A percentile compares a stretch with the other conserved stretches of the same genome.
phyloP scores from a whole-genome alignment of 2,797 vertebrate genomes.

The Capromys pilorides region DNA sequence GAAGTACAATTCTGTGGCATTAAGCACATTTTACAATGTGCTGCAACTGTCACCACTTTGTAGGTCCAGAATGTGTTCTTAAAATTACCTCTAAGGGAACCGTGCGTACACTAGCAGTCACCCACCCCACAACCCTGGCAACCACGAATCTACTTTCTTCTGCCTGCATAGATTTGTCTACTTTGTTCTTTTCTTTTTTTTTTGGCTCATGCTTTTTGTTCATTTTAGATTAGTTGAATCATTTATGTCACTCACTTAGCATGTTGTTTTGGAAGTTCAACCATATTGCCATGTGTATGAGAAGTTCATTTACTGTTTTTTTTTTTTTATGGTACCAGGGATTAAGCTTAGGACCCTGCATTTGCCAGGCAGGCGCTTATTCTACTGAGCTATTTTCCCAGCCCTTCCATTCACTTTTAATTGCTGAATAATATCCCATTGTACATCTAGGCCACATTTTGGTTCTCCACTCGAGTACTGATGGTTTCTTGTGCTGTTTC shows the following conservation, averaged over 20 bases:
- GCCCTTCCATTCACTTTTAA: neutral
- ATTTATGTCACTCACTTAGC: neutral
- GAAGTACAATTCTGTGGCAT: neutral
- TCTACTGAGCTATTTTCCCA: too few species aligned
- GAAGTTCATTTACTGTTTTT: neutral
- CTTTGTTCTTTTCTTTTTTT: neutral
- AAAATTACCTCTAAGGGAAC: neutral
- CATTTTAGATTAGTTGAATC: neutral
- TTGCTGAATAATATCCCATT: neutral
- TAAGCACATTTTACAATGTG: neutral
- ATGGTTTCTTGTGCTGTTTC: neutral
- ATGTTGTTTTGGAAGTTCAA: conserved; percentile 3
- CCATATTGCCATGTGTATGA: neutral
- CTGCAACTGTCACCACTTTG: neutral
- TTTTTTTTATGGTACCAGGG: too few species aligned
- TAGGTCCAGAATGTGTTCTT: conserved; percentile 40
- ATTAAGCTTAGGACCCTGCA: too few species aligned
- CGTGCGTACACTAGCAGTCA: neutral
- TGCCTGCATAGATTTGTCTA: conserved; percentile 19
- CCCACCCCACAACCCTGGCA: neutral
- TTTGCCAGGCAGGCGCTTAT: too few species aligned
- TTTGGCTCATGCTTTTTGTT: neutral
- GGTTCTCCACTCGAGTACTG: neutral
- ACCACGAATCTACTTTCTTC: neutral
- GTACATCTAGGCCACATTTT: neutral